phyloP scores from a whole-genome alignment of 2,113 vertebrate genomes.

The Mesoclemmys tuberculata region DNA sequence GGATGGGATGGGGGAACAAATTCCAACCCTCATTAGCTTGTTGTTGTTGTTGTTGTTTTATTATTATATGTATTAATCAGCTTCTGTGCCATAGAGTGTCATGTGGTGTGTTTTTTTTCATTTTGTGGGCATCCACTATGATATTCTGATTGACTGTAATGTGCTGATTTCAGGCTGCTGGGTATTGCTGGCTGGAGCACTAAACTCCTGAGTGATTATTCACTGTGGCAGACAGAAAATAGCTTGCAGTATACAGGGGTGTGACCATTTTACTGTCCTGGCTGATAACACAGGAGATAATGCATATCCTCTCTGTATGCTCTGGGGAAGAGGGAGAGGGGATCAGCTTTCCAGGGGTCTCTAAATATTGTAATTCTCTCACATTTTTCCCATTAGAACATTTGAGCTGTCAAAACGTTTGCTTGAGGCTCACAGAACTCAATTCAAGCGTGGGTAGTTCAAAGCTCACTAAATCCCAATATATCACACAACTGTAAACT shows the following conservation, averaged over 20 bases:
- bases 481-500: conserved; percentile 31
- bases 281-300: neutral
- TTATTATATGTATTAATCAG: neutral
- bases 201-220: neutral
- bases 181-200: neutral
- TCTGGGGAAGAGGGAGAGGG: neutral
- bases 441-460: conserved; percentile 2
- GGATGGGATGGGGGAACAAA: accelerated
- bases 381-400: neutral
- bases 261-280: accelerated
- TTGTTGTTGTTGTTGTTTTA: neutral
- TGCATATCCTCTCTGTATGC: neutral
- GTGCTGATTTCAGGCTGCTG: neutral
- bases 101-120: neutral
- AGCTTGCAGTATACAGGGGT: neutral
- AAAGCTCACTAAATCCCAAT: conserved; percentile 46
- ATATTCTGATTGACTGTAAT: neutral
- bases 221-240: neutral
- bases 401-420: conserved; percentile 29
- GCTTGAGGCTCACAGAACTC: neutral
- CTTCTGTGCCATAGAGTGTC: neutral
- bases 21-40: accelerated
- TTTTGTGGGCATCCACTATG: accelerated
- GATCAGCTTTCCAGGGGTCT: neutral
- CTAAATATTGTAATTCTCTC: neutral